Percentiles rank a stretch among this genome's conserved stretches.
These are phyloP conservation scores for Hoplodrina ambigua DNA, from an alignment of 2,888 invertebrate species.

Conservation along the genomic window DNA sequence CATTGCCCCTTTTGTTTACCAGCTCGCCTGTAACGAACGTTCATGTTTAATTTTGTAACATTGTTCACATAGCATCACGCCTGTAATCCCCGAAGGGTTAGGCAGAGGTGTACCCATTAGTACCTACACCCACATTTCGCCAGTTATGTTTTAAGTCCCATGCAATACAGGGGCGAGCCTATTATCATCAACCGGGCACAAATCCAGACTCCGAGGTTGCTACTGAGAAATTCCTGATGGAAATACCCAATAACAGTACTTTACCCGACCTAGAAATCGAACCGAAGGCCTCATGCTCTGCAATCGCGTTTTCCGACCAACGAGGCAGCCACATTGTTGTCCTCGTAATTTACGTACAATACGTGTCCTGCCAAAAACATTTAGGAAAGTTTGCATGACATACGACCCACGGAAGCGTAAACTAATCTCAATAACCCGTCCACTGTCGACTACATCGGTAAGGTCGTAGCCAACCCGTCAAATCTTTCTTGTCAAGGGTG, in stretches of 20 bases:
- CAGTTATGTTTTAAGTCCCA: no score
- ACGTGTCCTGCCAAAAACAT: conserved; percentile 46
- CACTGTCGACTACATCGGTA: conserved; percentile 55
- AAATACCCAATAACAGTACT: no score
- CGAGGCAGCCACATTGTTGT: conserved; percentile 5
- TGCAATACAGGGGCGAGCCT: no score
- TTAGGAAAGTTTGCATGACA: conserved; percentile 44
- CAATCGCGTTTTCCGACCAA: no score
- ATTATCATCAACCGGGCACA: no score
- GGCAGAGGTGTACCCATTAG: no score
- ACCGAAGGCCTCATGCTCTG: no score
- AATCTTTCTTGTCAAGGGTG: conserved; percentile 72
- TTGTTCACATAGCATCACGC: conserved; percentile 3
- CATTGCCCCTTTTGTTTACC: conserved; percentile 39
- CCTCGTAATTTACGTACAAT: conserved; percentile 30
- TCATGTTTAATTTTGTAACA: conserved; percentile 39
- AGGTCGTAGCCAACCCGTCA: conserved; percentile 64
- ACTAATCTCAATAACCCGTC: conserved; percentile 52
- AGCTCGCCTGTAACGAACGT: conserved; percentile 20
- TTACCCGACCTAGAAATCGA: no score
- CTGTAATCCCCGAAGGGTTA: no score
- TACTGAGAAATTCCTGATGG: no score
- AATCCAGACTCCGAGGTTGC: no score
- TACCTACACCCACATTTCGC: no score
- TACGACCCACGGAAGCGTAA: conserved; percentile 38